These are phyloP conservation scores for Echinops telfairi DNA, from an alignment of 2,113 vertebrate genomes.

Conservation along the genomic window DNA sequence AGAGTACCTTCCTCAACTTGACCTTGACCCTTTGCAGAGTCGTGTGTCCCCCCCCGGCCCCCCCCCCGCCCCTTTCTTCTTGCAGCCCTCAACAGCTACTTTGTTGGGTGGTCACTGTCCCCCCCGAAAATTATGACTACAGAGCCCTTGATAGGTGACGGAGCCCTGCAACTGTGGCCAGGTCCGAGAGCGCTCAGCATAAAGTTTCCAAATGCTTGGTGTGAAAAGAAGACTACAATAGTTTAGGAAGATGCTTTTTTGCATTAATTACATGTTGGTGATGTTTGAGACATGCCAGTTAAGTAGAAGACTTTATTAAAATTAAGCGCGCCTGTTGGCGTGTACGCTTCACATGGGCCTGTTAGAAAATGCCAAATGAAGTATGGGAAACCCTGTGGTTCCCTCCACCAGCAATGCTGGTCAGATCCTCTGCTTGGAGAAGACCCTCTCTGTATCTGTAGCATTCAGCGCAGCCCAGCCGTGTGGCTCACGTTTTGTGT, in stretches of 20 bases:
- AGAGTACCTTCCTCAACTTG: not conserved
- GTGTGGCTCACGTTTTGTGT: not conserved
- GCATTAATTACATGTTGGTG: too few relatives aligned
- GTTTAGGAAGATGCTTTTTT: not conserved
- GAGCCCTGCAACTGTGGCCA: rapidly evolving
- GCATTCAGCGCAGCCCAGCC: too few relatives aligned
- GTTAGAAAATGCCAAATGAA: not conserved
- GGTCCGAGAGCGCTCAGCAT: rapidly evolving
- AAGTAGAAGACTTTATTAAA: not conserved
- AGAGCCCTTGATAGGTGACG: rapidly evolving
- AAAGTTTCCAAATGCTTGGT: rapidly evolving
- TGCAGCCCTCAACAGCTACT: not conserved
- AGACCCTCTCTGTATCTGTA: not conserved
- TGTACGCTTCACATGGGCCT: not conserved
- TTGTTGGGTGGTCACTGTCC: not conserved
- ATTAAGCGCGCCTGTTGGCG: not conserved
- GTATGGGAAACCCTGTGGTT: not conserved
- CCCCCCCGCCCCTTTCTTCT: not conserved
- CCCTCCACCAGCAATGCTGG: not conserved
- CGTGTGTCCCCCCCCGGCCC: too few relatives aligned
- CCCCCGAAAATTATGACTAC: rapidly evolving
- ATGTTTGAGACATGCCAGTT: not conserved
- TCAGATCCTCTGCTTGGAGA: not conserved
- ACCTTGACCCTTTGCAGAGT: not conserved
- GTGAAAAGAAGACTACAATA: not conserved